Base-by-base conservation (phyloP, 1,140 invertebrate genomes). In the Zaprionus ghesquierei region DNA sequence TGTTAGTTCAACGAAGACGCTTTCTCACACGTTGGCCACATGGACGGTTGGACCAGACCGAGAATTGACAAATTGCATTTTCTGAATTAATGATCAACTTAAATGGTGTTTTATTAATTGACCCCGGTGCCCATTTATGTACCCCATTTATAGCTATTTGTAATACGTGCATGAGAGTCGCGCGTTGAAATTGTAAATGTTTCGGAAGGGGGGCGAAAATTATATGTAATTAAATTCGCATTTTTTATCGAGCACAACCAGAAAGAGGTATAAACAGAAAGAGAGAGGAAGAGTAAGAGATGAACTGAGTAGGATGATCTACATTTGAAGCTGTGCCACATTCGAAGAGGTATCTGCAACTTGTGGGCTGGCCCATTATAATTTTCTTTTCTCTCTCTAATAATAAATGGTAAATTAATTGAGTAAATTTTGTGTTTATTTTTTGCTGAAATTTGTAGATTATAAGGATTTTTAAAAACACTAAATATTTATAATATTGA, bases 91-190 rank as follows among this genome's bases (percentile, higher is more conserved):
- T 87, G 82, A 87, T 87, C n/a, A 50, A 66, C 68, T 49, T 87
- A 87, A 87, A 87, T 82, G 82, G 84, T 81, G 64, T 87, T 87
- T 87, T 77, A 87, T 87, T 87, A 87, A 87, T 87, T 89, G 73
- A 82, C 56, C 62, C 53, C 53, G 9, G 29, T 33, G 38, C 12
- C 23, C 25, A 44, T 55, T 31, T 41, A 23, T 18, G n/a, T 50
- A 69, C 56, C 56, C 33, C 41, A 46, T 46, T 46, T 46, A 46
- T 46, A 46, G 9, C 41, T 46, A 46, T 46, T 46, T 46, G 41
- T 46, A 46, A 46, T 46, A 46, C 41, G 9, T 18, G 6, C 6
- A 13, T 9, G 33, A 10, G 35, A 2, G 35, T 41, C 41, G 38
- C 27, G 70, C 74, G 76, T 79, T 87, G 71, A 87, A 76, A 73